Base-by-base conservation (phyloP, 37 sponge, comb jelly and placozoan genomes). In the Aplysina aerophoba region DNA sequence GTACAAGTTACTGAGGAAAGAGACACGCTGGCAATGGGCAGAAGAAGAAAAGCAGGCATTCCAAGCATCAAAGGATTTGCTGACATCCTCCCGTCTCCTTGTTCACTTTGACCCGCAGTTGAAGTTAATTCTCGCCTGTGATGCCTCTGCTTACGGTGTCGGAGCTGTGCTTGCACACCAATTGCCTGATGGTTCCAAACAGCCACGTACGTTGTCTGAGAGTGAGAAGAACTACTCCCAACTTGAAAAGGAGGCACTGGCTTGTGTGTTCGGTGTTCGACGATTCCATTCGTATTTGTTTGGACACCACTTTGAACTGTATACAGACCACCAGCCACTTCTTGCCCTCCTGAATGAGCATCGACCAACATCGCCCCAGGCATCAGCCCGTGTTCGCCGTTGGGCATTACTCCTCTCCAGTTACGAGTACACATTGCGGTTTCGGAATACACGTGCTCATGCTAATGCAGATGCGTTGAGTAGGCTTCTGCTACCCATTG, bases 241-340 rank as follows among this genome's bases (percentile, higher is more conserved):
- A 8, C 84, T 88, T 22, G 88, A 91, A 55, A 55, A 85, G 50
- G 92, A 91, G 36, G 89, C 40, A 14, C 65, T 88, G 40, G 89
- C 81, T 1, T 86, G 88, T 12, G 86, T 92, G 36, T 92, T 86
- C 89, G 92, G 89, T 31, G 64, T 81, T 0, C 85, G 79, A 39
- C 80, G 85, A 27, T 91, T 91, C 36, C 39, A 85, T 35, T 83
- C 65, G 44, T 91, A 91, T 25, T 66, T 91, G 55, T 87, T 87
- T 84, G 91, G 88, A 4, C 87, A 91, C 62, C 57, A 21, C 6
- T 91, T 81, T 44, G 22, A 63, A 0, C 85, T 91, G 24, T 82
- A 55, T 22, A 91, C 91, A 11, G 91, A 91, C 37, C 91, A 91
- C 28, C 81, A 87, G 58, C 85, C 91, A 3, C 78, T 87, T 24